Conservation (phyloP, 2,797 vertebrate genomes). For the Pipistrellus pygmaeus region DNA sequence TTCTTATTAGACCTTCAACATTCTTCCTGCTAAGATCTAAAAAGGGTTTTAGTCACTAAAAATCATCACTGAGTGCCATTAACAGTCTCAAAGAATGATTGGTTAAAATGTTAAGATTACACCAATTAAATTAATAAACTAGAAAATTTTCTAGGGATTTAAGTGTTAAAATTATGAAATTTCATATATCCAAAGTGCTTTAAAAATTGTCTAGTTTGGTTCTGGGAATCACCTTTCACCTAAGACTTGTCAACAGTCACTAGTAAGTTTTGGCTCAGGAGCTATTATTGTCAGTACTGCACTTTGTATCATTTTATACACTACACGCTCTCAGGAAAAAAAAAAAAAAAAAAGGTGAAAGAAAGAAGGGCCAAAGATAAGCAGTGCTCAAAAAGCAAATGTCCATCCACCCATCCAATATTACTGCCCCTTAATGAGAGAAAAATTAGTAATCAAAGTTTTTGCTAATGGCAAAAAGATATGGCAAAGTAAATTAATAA, state of each 20-base stretch:
- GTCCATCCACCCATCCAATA: background rate
- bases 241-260: slow-evolving; percentile 3
- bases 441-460: background rate
- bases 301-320: background rate
- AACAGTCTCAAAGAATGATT: slow-evolving; percentile 32
- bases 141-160: background rate
- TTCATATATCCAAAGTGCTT: slow-evolving; percentile 9
- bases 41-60: slow-evolving; percentile 17
- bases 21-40: slow-evolving; percentile 11
- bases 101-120: background rate
- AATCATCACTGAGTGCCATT: background rate
- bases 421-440: background rate
- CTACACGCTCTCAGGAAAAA: background rate
- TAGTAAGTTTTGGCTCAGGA: background rate
- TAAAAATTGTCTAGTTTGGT: slow-evolving; percentile 1
- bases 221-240: background rate
- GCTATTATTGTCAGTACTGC: background rate
- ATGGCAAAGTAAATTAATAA: slow-evolving; percentile 33
- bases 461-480: background rate
- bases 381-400: background rate
- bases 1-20: background rate
- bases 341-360: background rate
- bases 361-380: background rate
- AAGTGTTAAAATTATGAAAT: slow-evolving; percentile 14
- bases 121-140: slow-evolving; percentile 42